Evolutionary conservation across 2,797 vertebrate species (phyloP).

Genomic region (Crax fasciolata): DNA sequence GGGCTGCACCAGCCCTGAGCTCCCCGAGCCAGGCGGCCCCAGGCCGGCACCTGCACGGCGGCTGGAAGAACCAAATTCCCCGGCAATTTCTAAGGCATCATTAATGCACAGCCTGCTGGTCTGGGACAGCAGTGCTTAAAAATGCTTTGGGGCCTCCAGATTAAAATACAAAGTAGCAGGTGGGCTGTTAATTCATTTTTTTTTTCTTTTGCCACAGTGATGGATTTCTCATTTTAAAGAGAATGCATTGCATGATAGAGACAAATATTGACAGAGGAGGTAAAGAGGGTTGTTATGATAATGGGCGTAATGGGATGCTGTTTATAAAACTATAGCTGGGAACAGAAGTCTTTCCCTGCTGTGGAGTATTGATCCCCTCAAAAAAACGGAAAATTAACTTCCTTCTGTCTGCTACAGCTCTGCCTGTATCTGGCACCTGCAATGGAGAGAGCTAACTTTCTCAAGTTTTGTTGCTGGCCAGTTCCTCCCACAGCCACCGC

Average conservation of each 20-base stretch:
- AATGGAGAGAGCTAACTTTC: neutral
- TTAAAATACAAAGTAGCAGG: neutral
- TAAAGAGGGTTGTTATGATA: constrained; percentile 64
- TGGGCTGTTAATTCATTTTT: neutral
- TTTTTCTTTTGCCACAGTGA: neutral
- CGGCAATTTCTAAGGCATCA: fast-evolving
- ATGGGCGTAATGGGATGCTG: constrained; percentile 65
- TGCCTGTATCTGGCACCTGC: neutral
- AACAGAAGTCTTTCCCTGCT: neutral
- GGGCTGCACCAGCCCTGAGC: fast-evolving
- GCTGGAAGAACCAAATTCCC: neutral
- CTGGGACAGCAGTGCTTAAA: neutral
- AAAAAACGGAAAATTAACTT: neutral
- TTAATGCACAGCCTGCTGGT: neutral
- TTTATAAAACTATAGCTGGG: constrained; percentile 30
- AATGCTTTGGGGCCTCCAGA: neutral
- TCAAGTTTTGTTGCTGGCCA: fast-evolving
- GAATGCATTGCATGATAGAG: constrained; percentile 32
- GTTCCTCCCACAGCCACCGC: neutral
- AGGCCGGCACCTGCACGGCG: fast-evolving
- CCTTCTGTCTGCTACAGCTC: neutral
- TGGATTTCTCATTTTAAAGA: constrained; percentile 56
- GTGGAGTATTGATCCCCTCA: neutral
- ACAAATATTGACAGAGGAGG: constrained; percentile 72
- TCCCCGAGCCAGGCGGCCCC: fast-evolving